Conservation (phyloP, 2,113 vertebrate species). For the Stictonetta naevosa region DNA sequence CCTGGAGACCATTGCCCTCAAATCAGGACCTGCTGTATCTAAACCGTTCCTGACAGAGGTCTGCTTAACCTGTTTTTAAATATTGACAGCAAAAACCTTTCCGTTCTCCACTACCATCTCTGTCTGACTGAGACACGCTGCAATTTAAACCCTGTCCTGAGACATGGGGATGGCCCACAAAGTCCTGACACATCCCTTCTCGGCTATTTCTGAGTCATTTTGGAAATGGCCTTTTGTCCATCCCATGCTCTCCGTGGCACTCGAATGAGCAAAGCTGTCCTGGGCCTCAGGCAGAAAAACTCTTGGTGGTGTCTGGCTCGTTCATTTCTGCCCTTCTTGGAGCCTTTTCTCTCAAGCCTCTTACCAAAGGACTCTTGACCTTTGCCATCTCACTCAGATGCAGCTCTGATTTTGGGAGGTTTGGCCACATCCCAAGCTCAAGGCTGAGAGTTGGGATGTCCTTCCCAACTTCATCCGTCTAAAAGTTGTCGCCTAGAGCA, state of each 20-base stretch:
- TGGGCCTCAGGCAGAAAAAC: neutral
- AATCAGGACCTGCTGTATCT: neutral
- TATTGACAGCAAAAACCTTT: neutral
- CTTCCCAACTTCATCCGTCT: neutral
- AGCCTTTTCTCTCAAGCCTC: neutral
- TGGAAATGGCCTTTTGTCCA: neutral
- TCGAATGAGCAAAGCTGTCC: rapidly evolving
- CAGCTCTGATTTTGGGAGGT: neutral
- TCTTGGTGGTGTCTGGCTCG: neutral
- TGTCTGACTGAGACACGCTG: neutral
- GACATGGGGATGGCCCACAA: neutral
- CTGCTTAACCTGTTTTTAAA: neutral
- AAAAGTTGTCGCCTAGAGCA: neutral
- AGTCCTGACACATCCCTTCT: neutral
- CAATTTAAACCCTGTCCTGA: neutral
- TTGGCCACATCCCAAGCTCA: neutral
- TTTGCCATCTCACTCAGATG: neutral
- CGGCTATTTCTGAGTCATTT: neutral
- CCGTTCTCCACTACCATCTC: neutral
- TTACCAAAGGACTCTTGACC: neutral
- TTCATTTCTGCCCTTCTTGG: neutral
- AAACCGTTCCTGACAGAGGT: neutral
- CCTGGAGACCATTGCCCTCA: neutral
- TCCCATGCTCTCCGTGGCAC: neutral
- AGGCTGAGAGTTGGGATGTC: neutral